Evolutionary conservation across 2,113 vertebrate species (phyloP), one percentile per base, ranked within the genome.

Genomic region (Eubucco bourcierii): DNA sequence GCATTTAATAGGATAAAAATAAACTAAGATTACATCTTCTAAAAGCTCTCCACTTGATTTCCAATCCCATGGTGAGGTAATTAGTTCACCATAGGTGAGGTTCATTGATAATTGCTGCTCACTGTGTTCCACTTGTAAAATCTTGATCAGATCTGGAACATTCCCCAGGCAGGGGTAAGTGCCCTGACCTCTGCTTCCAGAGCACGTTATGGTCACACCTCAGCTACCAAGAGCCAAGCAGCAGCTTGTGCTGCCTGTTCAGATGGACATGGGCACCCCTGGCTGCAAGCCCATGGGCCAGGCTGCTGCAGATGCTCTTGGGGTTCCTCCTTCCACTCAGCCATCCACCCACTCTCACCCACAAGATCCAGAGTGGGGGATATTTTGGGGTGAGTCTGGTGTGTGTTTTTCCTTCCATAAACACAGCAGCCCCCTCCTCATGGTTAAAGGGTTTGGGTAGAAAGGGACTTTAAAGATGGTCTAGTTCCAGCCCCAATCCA

Each of bases 361-460:
- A 2, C 17, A 5, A 70, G 37, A n/a, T 13, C 15, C 28, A 55
- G 71, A 68, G n/a, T n/a, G 1, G 11, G 19, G 71, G 47, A 28
- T 3, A 21, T 4, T 28, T 44, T 15, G 3, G 78, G n/a, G 61
- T 0, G 2, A 53, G 46, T 3, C 44, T 21, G 76, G 20, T 20
- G 7, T 1, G 2, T 59, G 33, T 24, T 16, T 19, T 8, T 15
- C 10, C 84, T 27, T 12, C 15, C 17, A 39, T 15, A 14, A n/a
- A 21, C 0, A 2, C 1, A 27, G 34, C 28, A 24, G 9, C 50
- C 24, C 15, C 6, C 8, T 19, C 10, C 37, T 50, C 41, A 1
- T 1, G 18, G 5, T 8, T 5, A 10, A 24, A 13, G 3, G 50
- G 6, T 23, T 52, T 52, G 50, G 50, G 50, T 24, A 24, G 50